phyloP scores from a whole-genome alignment of 2,888 invertebrate species.

The Caenorhabditis sp. region DNA sequence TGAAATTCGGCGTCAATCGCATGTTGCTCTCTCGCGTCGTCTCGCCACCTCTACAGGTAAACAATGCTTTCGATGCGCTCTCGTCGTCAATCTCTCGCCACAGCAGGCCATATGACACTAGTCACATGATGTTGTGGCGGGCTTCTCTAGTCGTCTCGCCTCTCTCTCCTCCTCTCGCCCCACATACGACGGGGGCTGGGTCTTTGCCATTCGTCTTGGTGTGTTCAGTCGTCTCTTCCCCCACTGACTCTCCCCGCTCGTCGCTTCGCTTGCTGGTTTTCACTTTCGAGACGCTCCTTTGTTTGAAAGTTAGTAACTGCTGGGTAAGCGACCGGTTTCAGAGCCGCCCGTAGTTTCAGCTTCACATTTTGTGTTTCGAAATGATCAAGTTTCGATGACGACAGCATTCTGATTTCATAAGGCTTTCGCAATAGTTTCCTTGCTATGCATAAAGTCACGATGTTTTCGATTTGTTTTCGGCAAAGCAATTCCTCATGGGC shows the following conservation, averaged over 20 bases:
- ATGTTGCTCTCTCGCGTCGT: slow-evolving; percentile 26
- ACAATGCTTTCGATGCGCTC: slow-evolving; percentile 12
- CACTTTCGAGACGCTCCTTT: slow-evolving; percentile 34
- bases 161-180: slow-evolving; percentile 25
- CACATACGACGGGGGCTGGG: slow-evolving; percentile 9
- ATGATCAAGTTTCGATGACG: too few relatives aligned
- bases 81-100: slow-evolving; percentile 30
- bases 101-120: slow-evolving; percentile 50
- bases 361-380: too few relatives aligned
- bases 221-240: slow-evolving; percentile 45
- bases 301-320: slow-evolving; percentile 38
- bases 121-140: slow-evolving; percentile 54
- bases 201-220: slow-evolving; percentile 56
- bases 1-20: slow-evolving; percentile 30
- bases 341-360: slow-evolving; percentile 7
- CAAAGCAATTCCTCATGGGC: too few relatives aligned
- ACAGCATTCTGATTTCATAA: too few relatives aligned
- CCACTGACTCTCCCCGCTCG: slow-evolving; percentile 10
- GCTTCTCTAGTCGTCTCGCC: slow-evolving; percentile 46
- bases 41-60: slow-evolving; percentile 10
- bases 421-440: not conserved
- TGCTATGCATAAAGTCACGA: not conserved
- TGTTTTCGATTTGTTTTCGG: too few relatives aligned
- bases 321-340: slow-evolving; percentile 32
- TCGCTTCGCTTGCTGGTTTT: slow-evolving; percentile 26